A percentile compares a stretch with the other conserved stretches of the same genome.
Evolutionary conservation across 1,140 invertebrate species (phyloP).

Genomic region (Tetramorium simillimum): DNA sequence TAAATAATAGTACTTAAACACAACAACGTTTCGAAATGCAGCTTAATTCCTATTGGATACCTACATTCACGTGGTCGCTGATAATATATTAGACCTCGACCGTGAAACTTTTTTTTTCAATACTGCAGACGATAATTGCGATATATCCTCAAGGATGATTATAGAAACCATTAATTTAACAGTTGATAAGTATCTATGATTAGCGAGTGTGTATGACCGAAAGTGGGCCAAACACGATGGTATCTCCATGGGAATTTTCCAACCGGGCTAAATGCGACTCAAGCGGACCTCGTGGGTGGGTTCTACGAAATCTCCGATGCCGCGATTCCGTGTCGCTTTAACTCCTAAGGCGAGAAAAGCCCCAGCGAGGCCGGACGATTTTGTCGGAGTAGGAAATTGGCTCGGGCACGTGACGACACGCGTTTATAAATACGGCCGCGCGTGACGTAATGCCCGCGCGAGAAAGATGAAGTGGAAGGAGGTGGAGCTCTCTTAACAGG

Average conservation of each 20-base stretch:
- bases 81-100: slow-evolving; percentile 23
- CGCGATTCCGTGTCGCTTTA: not conserved
- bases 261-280: not conserved
- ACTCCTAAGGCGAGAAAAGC: not conserved
- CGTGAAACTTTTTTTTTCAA: slow-evolving; percentile 18
- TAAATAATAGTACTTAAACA: not conserved
- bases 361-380: not conserved
- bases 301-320: not conserved
- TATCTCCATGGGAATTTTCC: slow-evolving; percentile 41
- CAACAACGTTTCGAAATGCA: not conserved
- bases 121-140: not conserved
- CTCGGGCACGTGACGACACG: slow-evolving; percentile 51
- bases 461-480: slow-evolving; percentile 43
- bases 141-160: not conserved
- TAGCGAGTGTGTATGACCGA: not conserved
- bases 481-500: slow-evolving; percentile 56
- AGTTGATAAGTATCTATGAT: slow-evolving; percentile 1
- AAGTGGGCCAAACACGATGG: slow-evolving; percentile 32
- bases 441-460: slow-evolving; percentile 41
- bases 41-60: not conserved
- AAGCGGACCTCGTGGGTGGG: not conserved
- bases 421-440: slow-evolving; percentile 49
- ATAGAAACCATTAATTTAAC: slow-evolving; percentile 17
- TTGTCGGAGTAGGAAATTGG: slow-evolving; percentile 33
- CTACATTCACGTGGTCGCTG: not conserved